A percentile compares a stretch with the other conserved stretches of the same genome.
These are phyloP conservation scores for Thripadectes ignobilis DNA, from an alignment of 2,797 vertebrate species.

Conservation along the genomic window DNA sequence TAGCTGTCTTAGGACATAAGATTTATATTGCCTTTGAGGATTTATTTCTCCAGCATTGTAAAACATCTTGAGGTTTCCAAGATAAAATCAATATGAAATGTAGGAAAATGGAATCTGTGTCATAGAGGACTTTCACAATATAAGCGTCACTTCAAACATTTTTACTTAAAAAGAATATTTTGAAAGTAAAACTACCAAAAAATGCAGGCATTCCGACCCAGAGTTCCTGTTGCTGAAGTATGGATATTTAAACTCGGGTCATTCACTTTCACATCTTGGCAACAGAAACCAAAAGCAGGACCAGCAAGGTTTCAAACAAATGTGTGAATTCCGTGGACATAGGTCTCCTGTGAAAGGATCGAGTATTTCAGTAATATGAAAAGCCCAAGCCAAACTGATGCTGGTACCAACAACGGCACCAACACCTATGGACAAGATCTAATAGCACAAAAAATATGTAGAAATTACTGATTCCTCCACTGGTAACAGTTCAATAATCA, in stretches of 20 bases:
- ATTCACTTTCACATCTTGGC: background rate
- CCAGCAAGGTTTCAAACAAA: background rate
- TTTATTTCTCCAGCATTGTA: background rate
- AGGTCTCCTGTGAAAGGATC: background rate
- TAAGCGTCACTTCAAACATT: background rate
- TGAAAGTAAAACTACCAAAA: background rate
- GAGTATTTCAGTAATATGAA: background rate
- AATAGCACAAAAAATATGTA: background rate
- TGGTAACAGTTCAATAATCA: background rate
- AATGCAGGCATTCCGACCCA: background rate
- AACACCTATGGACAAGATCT: background rate
- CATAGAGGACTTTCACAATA: background rate
- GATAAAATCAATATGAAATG: background rate
- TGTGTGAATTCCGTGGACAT: background rate
- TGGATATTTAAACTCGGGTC: background rate
- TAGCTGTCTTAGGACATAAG: background rate
- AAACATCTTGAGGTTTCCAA: background rate
- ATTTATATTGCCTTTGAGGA: background rate
- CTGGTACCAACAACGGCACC: background rate
- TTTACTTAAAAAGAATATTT: background rate
- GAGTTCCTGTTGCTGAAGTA: background rate
- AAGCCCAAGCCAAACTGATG: background rate
- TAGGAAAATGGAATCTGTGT: background rate
- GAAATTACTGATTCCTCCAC: background rate
- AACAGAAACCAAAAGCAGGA: background rate